Evolutionary conservation across 2,888 invertebrate genomes (phyloP), one percentile per base, ranked within the genome.

Genomic region (Anthophora plumipes): DNA sequence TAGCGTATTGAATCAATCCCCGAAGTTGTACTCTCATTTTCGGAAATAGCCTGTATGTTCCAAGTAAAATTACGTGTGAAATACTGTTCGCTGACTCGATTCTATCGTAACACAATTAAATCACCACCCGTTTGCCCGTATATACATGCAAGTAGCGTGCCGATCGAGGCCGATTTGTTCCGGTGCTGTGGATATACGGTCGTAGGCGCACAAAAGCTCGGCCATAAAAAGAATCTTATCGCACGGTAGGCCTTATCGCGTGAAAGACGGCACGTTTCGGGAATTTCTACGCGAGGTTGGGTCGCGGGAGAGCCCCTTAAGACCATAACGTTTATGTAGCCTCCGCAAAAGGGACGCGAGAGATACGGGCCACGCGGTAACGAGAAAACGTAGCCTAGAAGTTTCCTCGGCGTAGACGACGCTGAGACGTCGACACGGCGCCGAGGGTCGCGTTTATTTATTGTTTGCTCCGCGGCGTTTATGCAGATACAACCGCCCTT

Each of bases 221-320:
- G 77, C 75, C 77, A 64, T 80, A 81, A 80, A 80, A 83, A 82
- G 76, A 87, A 83, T 80, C 83, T 87, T 87, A 87, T 87, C 87
- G 85, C 67, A 75, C 52, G 66, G 79, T 70, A 68, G 63, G 75
- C 74, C 83, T 87, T 87, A 87, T 87, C 87, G 87, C 80, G 82
- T 85, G 77, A 87, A 87, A 80, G 85, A 83, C 87, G 81, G 72
- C 77, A 79, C 87, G 85, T 83, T 87, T 87, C 83, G 68, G 86
- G 78, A 84, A 81, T 85, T 85, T 74, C 79, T 68, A 70, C 77
- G 67, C 11, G 39, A 61, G 59, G 72, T 74, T 76, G 81, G 85
- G 82, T 68, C 17, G 57, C 71, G 64, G 31, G 31, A 43, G 83
- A 86, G 77, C 74, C 87, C 82, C 88, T 86, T 76, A 86, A 88